phyloP scores from a whole-genome alignment of 2,888 invertebrate species.

The Bellardia pandia region DNA sequence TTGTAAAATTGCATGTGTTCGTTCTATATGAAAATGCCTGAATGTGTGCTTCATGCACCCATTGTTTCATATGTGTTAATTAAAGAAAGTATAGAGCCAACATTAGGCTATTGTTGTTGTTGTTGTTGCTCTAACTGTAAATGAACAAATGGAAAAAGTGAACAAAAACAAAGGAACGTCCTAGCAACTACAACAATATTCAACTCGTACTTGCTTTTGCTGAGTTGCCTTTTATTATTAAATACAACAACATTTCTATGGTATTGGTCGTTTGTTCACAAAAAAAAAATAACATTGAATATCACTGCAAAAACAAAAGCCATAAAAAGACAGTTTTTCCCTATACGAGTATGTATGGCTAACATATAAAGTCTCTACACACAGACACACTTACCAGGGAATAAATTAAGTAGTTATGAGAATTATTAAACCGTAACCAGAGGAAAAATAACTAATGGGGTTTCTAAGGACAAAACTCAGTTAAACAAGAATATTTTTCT shows the following conservation, averaged over 20 bases:
- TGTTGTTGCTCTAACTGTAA: background rate
- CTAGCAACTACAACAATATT: slow-evolving; percentile 8
- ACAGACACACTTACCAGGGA: background rate
- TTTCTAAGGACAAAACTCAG: background rate
- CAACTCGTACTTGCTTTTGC: slow-evolving; percentile 7
- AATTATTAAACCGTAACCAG: slow-evolving; percentile 1
- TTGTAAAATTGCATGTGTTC: too few species aligned
- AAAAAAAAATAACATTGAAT: slow-evolving; percentile 24
- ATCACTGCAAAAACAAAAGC: background rate
- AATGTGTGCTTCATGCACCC: slow-evolving; percentile 36
- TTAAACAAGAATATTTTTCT: background rate
- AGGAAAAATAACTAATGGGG: background rate
- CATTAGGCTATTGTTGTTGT: background rate
- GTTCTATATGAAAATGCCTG: slow-evolving; percentile 1
- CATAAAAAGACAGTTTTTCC: background rate
- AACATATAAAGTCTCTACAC: background rate
- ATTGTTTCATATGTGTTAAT: slow-evolving; percentile 36
- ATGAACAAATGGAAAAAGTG: background rate
- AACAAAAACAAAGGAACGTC: slow-evolving; percentile 22
- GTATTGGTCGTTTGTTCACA: background rate
- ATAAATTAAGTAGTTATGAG: slow-evolving; percentile 6
- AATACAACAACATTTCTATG: slow-evolving; percentile 9
- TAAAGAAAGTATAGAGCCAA: background rate
- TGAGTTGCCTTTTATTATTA: slow-evolving; percentile 50
- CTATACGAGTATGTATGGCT: background rate